Evolutionary conservation across 2,797 vertebrate species (phyloP), one percentile per base, ranked within the genome.

Genomic region (Microctenopoma steveboyesi): DNA sequence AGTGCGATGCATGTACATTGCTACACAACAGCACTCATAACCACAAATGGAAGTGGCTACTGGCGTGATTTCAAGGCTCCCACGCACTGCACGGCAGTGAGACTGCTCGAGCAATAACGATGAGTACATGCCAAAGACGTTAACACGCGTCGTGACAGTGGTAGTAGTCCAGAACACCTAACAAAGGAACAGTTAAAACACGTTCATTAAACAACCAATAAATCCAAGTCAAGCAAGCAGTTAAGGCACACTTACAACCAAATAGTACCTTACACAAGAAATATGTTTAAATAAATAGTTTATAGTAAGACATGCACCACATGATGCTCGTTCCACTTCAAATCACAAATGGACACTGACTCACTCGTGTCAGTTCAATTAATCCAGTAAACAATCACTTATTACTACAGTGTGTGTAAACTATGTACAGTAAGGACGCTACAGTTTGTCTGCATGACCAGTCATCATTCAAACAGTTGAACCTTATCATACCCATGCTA

Each of bases 41-140:
- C 88, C 84, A 89, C 84, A 92, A 86, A 92, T 88, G 82, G 88
- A 87, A 68, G 4, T 48, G 59, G 65, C 55, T 76, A 74, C 75
- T 87, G 79, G 88, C 89, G 79, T 2, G 58, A 72, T 69, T 85
- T 86, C 87, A 91, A 83, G 64, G 72, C 81, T 76, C 85, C 84
- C 75, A 73, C 88, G 82, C 67, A 47, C 51, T 25, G 54, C 15
- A 4, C 51, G 30, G 62, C 14, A 48, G 77, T n/a, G 76, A 46
- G 56, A 53, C 72, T 14, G 68, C 67, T 70, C 51, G 46, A 66
- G 74, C 71, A 52, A 71, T 82, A 83, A 70, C 79, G 59, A 14
- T 18, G 16, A 10, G 56, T n/a, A 56, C 7, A 47, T 25, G 59
- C 35, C 55, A 43, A 14, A 14, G 52, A 82, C 30, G 76, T 88